Evolutionary conservation across 2,888 invertebrate genomes (phyloP), one percentile per base, ranked within the genome.

Genomic region (Chymomyza caudatula): DNA sequence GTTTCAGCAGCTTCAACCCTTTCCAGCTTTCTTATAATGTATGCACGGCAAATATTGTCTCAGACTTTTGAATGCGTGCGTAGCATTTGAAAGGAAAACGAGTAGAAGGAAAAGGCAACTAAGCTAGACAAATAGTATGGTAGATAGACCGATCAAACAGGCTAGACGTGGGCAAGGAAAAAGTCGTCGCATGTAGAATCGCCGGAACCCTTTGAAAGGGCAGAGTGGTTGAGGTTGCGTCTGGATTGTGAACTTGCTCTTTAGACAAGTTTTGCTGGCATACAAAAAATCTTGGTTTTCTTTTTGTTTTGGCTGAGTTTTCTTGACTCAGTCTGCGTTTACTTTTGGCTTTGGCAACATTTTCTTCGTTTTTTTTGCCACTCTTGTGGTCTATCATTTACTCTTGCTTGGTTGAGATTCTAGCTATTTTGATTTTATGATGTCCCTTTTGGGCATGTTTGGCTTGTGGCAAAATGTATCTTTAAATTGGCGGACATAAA

Each of bases 21-120:
- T 11, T 15, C n/a, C 11, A 15, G 8, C 23, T 22, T 37, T 37
- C 56, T 42, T 44, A 56, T 69, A 77, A 77, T 87, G 83, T 84
- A 76, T 83, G 86, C 78, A 78, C 65, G 73, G 66, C 78, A 87
- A 87, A 87, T 87, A 87, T 85, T 87, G 77, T 76, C 86, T 85
- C 74, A 78, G 74, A 75, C 74, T 69, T 71, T 63, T 66, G 74
- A 74, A 67, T 69, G 70, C 69, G 74, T 73, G 64, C 17, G 63
- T 49, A 49, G 57, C 54, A 47, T 53, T 55, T 52, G 54, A 55
- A 44, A 22, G 59, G 11, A 59, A 63, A 65, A 52, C 57, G 55
- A 59, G 11, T 59, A 54, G 23, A 17, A 20, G 20, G 20, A 3
- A 17, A 47, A 47, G 59, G 20, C 69, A 61, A 55, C 60, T 66